phyloP scores from a whole-genome alignment of 2,888 invertebrate species.

The Parapristionchus giblindavisi region DNA sequence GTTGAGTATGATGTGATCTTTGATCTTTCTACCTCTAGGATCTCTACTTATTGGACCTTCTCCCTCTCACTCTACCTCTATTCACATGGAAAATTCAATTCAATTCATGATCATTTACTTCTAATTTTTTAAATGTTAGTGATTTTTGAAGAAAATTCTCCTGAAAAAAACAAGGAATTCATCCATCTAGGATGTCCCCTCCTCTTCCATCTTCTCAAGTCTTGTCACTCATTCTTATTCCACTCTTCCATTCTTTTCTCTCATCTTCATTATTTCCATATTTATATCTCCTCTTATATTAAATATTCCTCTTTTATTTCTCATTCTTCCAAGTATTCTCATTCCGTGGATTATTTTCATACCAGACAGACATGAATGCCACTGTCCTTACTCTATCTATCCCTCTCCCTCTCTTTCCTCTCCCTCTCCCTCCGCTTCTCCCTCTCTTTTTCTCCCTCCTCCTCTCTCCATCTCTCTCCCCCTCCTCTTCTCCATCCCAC shows the following conservation, averaged over 20 bases:
- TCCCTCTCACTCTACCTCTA: no score
- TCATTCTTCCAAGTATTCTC: not conserved
- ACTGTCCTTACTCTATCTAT: constrained; percentile 22
- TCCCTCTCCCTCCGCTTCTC: constrained; percentile 35
- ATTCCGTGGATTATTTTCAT: constrained; percentile 38
- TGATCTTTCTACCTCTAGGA: no score
- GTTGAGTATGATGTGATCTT: no score
- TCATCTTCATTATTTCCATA: not conserved
- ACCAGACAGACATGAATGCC: constrained; percentile 35
- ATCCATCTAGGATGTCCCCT: not conserved
- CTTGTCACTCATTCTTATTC: no score
- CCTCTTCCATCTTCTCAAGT: not conserved
- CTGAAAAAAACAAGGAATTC: constrained; percentile 1
- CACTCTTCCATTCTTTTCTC: constrained; percentile 19
- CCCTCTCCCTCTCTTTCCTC: constrained; percentile 28
- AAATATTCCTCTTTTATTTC: not conserved
- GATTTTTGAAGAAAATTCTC: not conserved
- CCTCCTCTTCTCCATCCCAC: constrained; percentile 17
- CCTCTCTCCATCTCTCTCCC: constrained; percentile 25
- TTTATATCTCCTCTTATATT: not conserved
- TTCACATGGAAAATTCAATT: no score
- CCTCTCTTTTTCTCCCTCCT: constrained; percentile 38
- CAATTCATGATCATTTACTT: not conserved
- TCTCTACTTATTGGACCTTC: no score
- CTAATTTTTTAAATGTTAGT: no score